Percentiles rank a stretch among this genome's conserved stretches.
Evolutionary conservation across 2,888 invertebrate genomes (phyloP).

Genomic region (Plagodis pulveraria): DNA sequence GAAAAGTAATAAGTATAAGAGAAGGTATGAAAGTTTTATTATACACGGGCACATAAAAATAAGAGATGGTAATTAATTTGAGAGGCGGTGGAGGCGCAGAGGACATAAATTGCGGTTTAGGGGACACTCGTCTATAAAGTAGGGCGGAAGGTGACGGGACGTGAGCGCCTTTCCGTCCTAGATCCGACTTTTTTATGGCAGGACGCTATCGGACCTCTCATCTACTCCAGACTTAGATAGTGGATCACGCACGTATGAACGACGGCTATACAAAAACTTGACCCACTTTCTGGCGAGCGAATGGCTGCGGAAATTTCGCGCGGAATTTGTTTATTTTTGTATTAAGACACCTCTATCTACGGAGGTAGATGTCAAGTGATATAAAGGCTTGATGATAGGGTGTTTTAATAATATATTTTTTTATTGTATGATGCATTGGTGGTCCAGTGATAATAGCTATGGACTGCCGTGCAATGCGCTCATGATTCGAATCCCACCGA

Average conservation of each 20-base stretch:
- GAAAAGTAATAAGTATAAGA: constrained; percentile 33
- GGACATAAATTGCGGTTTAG: constrained; percentile 73
- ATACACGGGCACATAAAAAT: constrained; percentile 49
- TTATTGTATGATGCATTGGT: no score
- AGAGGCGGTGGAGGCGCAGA: constrained; percentile 52
- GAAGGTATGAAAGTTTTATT: constrained; percentile 41
- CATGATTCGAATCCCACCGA: no score
- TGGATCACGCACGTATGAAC: constrained; percentile 73
- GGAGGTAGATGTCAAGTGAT: no score
- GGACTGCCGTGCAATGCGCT: no score
- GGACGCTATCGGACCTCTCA: constrained; percentile 76
- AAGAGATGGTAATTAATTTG: constrained; percentile 54
- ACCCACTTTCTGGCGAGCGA: constrained; percentile 61
- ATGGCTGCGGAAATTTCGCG: constrained; percentile 36
- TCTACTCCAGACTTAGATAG: constrained; percentile 75
- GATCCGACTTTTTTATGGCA: constrained; percentile 77
- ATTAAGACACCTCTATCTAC: no score
- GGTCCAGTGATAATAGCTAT: no score
- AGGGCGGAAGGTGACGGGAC: constrained; percentile 71
- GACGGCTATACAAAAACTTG: constrained; percentile 66
- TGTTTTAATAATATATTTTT: no score
- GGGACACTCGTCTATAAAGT: constrained; percentile 73
- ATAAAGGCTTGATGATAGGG: no score
- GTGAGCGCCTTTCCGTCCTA: constrained; percentile 65
- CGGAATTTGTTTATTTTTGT: constrained; percentile 11